Base-by-base conservation (phyloP, 2,113 vertebrate genomes). In the Takifugu bimaculatus region DNA sequence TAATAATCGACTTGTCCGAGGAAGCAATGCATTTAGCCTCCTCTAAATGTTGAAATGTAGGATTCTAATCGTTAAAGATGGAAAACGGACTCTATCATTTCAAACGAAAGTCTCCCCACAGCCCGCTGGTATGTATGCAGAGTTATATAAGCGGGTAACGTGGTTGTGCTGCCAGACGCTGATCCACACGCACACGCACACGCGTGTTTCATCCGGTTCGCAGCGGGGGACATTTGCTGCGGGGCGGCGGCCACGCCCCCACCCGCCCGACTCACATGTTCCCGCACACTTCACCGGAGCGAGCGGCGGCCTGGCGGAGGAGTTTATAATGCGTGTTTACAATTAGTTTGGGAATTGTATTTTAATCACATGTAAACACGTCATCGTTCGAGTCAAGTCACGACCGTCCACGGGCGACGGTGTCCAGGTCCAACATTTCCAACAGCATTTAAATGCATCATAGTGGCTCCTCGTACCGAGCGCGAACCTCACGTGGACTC, bases 401-500 rank as follows among this genome's bases (percentile, higher is more conserved):
- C 13, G 5, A 15, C 15, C 14, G 3, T 14, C 4, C 12, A 14
- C 12, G 20, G 20, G 15, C 45, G 13, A 48, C 45, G 45, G 45
- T n/a, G 45, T n/a, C 45, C 45, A n/a, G 45, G 6, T 4, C 3
- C n/a, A 10, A 48, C n/a, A n/a, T 48, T 48, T 48, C 14, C 45
- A 48, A n/a, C 13, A n/a, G 45, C 49, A 50, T 3, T 50, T 50
- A 50, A 50, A 50, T 20, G 49, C 49, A 25, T 11, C 49, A n/a
- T 10, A 1, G 5, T 5, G 15, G 45, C 7, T 26, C 6, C 51
- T 6, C 14, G 28, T 11, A 12, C 5, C 35, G 25, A 77, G 13
- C 4, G 54, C 64, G 59, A 7, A 26, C 2, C 61, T 73, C 79
- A 84, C 74, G 72, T 77, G 75, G 67, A 69, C 54, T 32, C 6